Evolutionary conservation across 2,113 vertebrate genomes (phyloP).

Genomic region (Sminthopsis crassicaudata): DNA sequence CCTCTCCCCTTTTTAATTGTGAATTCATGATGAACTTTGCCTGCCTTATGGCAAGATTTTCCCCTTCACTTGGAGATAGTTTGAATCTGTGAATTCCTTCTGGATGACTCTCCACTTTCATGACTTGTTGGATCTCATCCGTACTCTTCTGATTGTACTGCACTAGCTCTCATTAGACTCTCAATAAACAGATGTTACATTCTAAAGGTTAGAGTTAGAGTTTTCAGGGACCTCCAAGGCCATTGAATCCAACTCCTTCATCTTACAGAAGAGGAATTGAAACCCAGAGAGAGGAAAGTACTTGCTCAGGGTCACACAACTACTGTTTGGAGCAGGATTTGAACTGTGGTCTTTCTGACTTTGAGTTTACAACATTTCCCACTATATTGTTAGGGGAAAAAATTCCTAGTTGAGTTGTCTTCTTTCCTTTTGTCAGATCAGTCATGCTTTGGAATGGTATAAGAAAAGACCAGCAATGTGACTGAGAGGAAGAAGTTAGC

Average conservation of each 20-base stretch:
- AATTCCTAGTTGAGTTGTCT: not conserved
- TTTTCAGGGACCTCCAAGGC: not conserved
- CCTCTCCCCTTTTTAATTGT: no score
- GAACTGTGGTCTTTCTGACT: not conserved
- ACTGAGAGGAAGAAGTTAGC: not conserved
- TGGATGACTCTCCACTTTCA: no score
- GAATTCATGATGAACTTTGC: no score
- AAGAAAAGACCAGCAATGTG: not conserved
- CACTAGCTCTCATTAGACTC: no score
- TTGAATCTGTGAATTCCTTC: no score
- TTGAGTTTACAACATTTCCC: not conserved
- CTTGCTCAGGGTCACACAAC: not conserved
- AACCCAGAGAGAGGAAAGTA: not conserved
- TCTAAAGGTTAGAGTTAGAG: no score
- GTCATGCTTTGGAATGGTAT: not conserved
- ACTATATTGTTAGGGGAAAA: not conserved
- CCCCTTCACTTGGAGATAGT: no score
- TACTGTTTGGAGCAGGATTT: not conserved
- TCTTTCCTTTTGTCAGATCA: not conserved
- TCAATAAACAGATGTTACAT: no score
- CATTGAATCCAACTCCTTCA: not conserved
- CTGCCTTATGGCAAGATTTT: no score
- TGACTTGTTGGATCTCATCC: no score
- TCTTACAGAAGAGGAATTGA: not conserved
- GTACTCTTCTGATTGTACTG: no score